Evolutionary conservation across 2,888 invertebrate species (phyloP).

Genomic region (Glaucopsyche alexis): DNA sequence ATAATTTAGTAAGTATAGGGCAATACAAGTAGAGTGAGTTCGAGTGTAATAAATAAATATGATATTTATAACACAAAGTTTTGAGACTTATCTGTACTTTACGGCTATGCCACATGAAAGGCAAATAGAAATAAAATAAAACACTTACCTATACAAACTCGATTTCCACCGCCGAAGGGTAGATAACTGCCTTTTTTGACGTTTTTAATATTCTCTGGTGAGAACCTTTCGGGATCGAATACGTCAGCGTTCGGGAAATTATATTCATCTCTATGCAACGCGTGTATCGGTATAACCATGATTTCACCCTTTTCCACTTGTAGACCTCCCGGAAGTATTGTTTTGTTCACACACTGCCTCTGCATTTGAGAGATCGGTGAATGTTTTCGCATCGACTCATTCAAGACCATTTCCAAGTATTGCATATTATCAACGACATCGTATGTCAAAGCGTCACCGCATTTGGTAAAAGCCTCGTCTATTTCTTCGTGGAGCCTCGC

Average conservation of each 20-base stretch:
- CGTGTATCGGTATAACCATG: constrained; percentile 42
- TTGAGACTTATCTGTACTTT: too few species aligned
- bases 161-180: constrained; percentile 75
- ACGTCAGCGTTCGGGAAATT: constrained; percentile 48
- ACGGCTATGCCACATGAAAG: too few species aligned
- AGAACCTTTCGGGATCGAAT: constrained; percentile 50
- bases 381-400: constrained; percentile 66
- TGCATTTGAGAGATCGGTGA: constrained; percentile 60
- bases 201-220: constrained; percentile 41
- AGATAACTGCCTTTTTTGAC: constrained; percentile 59
- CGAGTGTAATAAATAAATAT: too few species aligned
- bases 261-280: constrained; percentile 52
- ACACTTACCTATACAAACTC: constrained; percentile 70
- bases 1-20: too few species aligned
- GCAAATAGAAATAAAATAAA: neutral
- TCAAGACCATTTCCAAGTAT: constrained; percentile 57
- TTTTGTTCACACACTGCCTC: constrained; percentile 51
- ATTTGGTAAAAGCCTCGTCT: constrained; percentile 47
- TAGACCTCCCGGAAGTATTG: constrained; percentile 51
- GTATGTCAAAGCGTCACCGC: constrained; percentile 50
- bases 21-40: too few species aligned
- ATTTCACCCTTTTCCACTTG: constrained; percentile 45
- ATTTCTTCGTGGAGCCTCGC: constrained; percentile 52
- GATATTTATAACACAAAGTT: too few species aligned
- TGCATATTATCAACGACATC: constrained; percentile 53